Evolutionary conservation across 2,113 vertebrate genomes (phyloP), one percentile per base, ranked within the genome.

Genomic region (Psephotus haematonotus): DNA sequence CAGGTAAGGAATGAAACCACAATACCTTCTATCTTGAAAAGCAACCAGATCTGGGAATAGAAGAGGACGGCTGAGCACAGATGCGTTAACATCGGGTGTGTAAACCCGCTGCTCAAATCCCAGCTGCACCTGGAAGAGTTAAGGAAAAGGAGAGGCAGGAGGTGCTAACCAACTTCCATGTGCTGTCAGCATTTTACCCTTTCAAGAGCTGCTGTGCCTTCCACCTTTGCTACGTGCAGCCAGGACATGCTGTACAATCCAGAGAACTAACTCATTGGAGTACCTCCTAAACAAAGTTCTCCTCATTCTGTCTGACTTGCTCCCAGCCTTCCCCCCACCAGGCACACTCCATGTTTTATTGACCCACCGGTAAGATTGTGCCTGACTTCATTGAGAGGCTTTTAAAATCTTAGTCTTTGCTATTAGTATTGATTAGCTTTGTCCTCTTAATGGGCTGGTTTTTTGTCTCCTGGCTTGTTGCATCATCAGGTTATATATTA

Each of bases 371-470:
- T 89, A 91, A 64, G 59, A 55, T 74, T 96, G 88, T 82, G 60
- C 91, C 88, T 88, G 93, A 80, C 94, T 97, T 91, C 75, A 95
- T 92, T 84, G 88, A 96, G 96, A 97, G 89, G 97, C 97, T 98
- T 98, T 98, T 98, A 98, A 97, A 96, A 97, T 75, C 96, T 90
- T 94, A 60, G 88, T 72, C 82, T 94, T 95, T 78, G 97, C 89
- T 88, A 78, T 80, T 78, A 83, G 91, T 97, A 98, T 98, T 76
- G 98, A 98, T 98, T 82, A 77, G 87, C 88, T 90, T 83, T 89
- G 95, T 88, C 86, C 97, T 95, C 97, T 97, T 98, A 98, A 98
- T 96, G 97, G 97, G 94, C 75, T 95, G 63, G 89, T 96, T 94
- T 85, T 85, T 83, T 10, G n/a, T 84, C 76, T 81, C 83, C 17